Base-by-base conservation (phyloP, 2,113 vertebrate genomes). In the Tauraco erythrolophus region DNA sequence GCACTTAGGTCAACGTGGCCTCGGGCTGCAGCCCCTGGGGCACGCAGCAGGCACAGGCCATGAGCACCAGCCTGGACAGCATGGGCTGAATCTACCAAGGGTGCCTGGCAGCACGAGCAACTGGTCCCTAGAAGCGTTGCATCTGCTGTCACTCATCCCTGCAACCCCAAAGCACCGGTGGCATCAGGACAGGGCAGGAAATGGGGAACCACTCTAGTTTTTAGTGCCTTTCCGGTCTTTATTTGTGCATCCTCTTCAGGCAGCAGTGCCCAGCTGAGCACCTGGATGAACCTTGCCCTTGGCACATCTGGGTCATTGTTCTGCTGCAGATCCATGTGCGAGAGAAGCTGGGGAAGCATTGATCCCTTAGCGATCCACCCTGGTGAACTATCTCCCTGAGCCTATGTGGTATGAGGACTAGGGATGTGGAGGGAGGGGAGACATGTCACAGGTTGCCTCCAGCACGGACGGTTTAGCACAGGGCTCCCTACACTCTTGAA, bases 21-120 rank as follows among this genome's bases (percentile, higher is more conserved):
- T 19, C 0, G 0, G 50, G 30, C 35, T 83, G 62, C 66, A 83
- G 53, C 30, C 17, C 58, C 30, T 45, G 33, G 30, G 30, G 14
- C 33, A 57, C 18, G 22, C 12, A 18, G 33, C 45, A 39, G 45
- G 19, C 21, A 15, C 0, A 2, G 27, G 3, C 50, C n/a, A 41
- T 1, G 5, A 14, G 24, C 50, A 74, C 71, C 11, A 61, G 46
- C 1, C 41, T 43, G 0, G 13, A 25, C 33, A 10, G 2, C 51
- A 21, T 53, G n/a, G 19, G 19, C 5, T 80, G 5, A 35, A 33
- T 54, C 10, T 75, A 23, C 17, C 28, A 60, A n/a, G 7, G 2
- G 6, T 51, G 15, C 21, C 48, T 51, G 30, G 43, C 24, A 65
- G 37, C 51, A 54, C 0, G 2, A 10, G 12, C 11, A 90, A 45